Conservation (phyloP, 2,888 invertebrate species). For the Cerceris ruficornis region DNA sequence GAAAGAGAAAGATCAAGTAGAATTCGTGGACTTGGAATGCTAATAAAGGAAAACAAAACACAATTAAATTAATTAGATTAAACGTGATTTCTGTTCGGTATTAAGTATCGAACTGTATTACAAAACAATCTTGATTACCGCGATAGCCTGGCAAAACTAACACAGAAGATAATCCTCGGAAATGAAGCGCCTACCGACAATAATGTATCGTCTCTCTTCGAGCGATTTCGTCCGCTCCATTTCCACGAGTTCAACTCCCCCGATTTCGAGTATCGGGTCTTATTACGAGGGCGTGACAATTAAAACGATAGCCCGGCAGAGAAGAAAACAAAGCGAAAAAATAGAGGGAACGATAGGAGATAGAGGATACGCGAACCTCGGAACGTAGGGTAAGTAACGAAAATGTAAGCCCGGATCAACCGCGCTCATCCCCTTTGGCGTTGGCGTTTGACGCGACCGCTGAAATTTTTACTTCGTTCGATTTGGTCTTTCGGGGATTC, state of each 20-base stretch:
- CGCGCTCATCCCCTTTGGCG: slow-evolving; percentile 74
- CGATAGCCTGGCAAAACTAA: too few relatives aligned
- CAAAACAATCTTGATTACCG: too few relatives aligned
- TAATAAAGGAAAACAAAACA: too few relatives aligned
- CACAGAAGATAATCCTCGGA: too few relatives aligned
- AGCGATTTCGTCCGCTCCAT: background rate
- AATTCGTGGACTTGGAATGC: too few relatives aligned
- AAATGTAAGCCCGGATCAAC: slow-evolving; percentile 77
- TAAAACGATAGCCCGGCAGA: background rate
- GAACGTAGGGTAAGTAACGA: slow-evolving; percentile 63
- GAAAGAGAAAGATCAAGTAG: too few relatives aligned
- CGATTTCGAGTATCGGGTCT: too few relatives aligned
- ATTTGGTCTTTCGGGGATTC: slow-evolving; percentile 76
- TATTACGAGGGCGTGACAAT: too few relatives aligned
- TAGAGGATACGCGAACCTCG: background rate
- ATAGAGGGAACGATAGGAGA: background rate
- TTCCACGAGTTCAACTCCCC: background rate
- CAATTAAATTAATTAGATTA: too few relatives aligned
- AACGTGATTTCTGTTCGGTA: too few relatives aligned
- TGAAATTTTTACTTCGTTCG: slow-evolving; percentile 78
- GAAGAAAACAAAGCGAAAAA: background rate
- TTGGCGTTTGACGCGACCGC: slow-evolving; percentile 77
- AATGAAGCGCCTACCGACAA: too few relatives aligned
- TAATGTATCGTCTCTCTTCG: background rate
- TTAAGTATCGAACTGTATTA: too few relatives aligned